Conservation (phyloP, 2,797 vertebrate species). For the Trematomus bernacchii region DNA sequence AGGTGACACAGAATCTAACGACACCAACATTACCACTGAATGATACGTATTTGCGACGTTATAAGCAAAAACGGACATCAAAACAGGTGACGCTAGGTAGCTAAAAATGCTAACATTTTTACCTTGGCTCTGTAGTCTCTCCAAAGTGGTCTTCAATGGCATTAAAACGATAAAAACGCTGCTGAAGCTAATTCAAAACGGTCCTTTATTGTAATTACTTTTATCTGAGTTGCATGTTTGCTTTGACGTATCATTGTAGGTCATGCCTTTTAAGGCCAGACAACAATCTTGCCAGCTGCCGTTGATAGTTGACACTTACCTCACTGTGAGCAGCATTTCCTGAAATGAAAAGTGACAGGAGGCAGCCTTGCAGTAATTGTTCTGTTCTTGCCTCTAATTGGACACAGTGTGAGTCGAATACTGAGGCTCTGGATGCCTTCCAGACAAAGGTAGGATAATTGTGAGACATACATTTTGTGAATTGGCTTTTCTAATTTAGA, state of each 20-base stretch:
- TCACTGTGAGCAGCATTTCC: constrained; percentile 62
- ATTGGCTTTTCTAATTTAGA: constrained; percentile 51
- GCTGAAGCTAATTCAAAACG: neutral
- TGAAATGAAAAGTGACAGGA: constrained; percentile 70
- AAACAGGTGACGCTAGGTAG: too few species aligned
- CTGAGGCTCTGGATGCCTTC: constrained; percentile 48
- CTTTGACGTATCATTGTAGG: constrained; percentile 35
- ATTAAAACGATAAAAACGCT: too few species aligned
- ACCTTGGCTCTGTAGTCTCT: too few species aligned
- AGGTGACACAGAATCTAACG: too few species aligned
- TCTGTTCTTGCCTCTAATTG: constrained; percentile 76
- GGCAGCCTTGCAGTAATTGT: constrained; percentile 74
- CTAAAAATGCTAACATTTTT: too few species aligned
- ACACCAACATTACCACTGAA: too few species aligned
- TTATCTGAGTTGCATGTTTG: neutral
- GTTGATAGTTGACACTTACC: constrained; percentile 48
- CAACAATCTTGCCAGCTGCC: constrained; percentile 47
- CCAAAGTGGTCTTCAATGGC: too few species aligned
- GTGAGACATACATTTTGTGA: constrained; percentile 38
- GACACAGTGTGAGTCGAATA: constrained; percentile 70
- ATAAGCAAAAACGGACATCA: too few species aligned
- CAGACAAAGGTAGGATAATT: constrained; percentile 47
- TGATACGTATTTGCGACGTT: too few species aligned
- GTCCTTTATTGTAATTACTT: constrained; percentile 7
- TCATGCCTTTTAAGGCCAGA: constrained; percentile 26